Evolutionary conservation across 2,888 invertebrate genomes (phyloP).

Genomic region (Apamea epomidion): DNA sequence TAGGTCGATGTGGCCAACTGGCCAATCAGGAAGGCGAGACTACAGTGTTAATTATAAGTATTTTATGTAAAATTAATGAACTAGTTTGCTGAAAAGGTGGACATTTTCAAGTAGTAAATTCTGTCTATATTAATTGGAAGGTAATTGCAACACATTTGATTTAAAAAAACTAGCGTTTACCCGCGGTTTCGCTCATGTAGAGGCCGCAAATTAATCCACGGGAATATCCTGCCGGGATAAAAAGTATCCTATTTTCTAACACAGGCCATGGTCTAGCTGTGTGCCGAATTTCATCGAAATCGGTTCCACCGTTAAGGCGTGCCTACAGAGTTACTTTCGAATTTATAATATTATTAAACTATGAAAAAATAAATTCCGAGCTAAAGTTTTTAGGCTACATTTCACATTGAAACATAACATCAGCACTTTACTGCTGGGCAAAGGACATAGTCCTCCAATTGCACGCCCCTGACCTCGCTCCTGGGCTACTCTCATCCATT

Average conservation of each 20-base stretch:
- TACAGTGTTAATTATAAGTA: constrained; percentile 64
- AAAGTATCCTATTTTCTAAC: too few relatives aligned
- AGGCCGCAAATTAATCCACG: neutral
- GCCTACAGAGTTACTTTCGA: neutral
- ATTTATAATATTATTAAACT: neutral
- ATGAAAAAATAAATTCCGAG: neutral
- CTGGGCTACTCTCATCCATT: neutral
- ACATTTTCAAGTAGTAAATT: neutral
- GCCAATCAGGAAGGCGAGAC: constrained; percentile 56
- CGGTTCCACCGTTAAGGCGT: too few relatives aligned
- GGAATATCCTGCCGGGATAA: neutral
- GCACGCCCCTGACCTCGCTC: neutral
- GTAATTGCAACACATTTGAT: neutral
- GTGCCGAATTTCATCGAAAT: neutral
- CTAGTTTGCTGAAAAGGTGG: neutral
- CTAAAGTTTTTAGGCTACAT: neutral
- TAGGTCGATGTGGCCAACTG: constrained; percentile 53
- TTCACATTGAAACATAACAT: neutral
- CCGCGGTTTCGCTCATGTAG: neutral
- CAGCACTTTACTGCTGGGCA: neutral
- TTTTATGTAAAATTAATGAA: constrained; percentile 38
- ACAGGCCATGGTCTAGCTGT: neutral
- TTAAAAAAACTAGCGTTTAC: neutral
- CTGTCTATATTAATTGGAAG: neutral
- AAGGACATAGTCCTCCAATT: neutral